Evolutionary conservation across 2,888 invertebrate species (phyloP), one percentile per base, ranked within the genome.

Genomic region (Rhingia rostrata): DNA sequence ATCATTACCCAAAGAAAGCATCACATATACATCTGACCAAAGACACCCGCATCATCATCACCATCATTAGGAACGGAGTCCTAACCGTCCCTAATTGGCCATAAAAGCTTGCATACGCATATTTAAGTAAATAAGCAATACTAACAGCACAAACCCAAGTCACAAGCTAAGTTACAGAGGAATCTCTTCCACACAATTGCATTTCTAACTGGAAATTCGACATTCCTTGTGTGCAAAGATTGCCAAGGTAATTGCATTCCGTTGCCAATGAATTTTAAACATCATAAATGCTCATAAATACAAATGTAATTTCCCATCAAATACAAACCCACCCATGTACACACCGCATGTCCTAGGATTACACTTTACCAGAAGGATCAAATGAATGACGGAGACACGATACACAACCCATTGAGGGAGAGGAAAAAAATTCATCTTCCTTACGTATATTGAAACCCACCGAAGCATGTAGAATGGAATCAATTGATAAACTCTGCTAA

Each of bases 401-500:
- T 58, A 45, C 45, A 14, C 9, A 30, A 22, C 22, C 22, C 22
- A 2, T 22, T 22, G 22, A 2, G 22, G 22, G 22, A 22, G 22
- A 2, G 22, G 22, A 7, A 10, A 63, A 22, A 35, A 56, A 32
- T 43, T 30, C 35, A 43, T 6, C 12, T 33, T 0, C 56, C 63
- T n/a, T 49, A 22, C 41, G 14, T 35, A 41, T 39, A 58, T 60
- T 45, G 60, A 56, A 70, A 78, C 41, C 67, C 72, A 67, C 49
- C 51, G 73, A 79, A 61, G 80, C 80, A 80, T 74, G 80, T 69
- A 74, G 69, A 84, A 74, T 80, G 80, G 74, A 80, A 80, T 80
- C 84, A 84, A 84, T 84, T 80, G 84, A 80, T 80, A 75, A 84
- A 80, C 84, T 84, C 75, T 61, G 64, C 74, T 84, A 84, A 84